These are phyloP conservation scores for Dendrocincla tyrannina DNA, from an alignment of 2,797 vertebrate species.

Conservation along the genomic window DNA sequence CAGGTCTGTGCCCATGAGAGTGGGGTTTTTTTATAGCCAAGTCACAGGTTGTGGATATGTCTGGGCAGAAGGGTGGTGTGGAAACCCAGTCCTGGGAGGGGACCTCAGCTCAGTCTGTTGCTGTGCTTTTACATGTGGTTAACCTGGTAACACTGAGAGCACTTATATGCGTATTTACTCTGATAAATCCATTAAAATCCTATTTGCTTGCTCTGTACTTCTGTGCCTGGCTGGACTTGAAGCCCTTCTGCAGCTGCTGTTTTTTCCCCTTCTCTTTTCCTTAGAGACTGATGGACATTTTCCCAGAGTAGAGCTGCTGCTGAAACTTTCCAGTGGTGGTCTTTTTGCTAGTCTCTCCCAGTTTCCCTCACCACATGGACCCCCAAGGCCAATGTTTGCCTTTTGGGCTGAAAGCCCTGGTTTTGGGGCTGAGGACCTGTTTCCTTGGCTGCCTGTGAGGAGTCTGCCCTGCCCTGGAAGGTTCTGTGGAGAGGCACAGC, in stretches of 20 bases:
- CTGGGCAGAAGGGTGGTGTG: fast-evolving
- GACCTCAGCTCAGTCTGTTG: background rate
- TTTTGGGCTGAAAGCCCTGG: fast-evolving
- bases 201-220: background rate
- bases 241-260: background rate
- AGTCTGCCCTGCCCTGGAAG: background rate
- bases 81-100: background rate
- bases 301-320: fast-evolving
- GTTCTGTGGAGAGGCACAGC: background rate
- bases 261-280: background rate
- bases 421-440: fast-evolving
- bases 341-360: background rate
- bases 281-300: background rate
- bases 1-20: background rate
- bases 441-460: background rate
- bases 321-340: fast-evolving
- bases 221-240: fast-evolving
- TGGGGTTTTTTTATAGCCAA: background rate
- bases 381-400: background rate
- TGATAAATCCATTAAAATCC: background rate
- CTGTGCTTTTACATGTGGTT: fast-evolving
- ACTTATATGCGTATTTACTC: background rate
- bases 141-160: background rate
- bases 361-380: fast-evolving
- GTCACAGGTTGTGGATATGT: fast-evolving